Base-by-base conservation (phyloP, 2,113 vertebrate genomes). In the Tursiops truncatus region DNA sequence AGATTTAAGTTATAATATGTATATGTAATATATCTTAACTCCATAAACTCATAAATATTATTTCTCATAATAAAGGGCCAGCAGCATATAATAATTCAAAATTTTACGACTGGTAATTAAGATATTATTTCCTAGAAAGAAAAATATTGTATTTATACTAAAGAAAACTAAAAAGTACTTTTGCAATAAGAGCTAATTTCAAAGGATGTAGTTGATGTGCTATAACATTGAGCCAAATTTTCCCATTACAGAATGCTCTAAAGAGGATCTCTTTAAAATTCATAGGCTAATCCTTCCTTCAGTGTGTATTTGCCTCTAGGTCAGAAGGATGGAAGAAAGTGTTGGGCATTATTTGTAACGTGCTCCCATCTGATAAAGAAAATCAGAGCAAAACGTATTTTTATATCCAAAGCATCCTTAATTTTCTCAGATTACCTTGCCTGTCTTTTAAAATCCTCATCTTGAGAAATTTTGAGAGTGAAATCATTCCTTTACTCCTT, bases 361-460 rank as follows among this genome's bases (percentile, higher is more conserved):
- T 36, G 26, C 91, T 93, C 93, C 0, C 18, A 94, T 83, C 60
- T 95, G 38, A 26, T 92, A 85, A 97, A 82, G 36, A 38, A 62
- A 62, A 62, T 53, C 47, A 80, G 21, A 80, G 21, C 12, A 50
- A 89, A 73, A 94, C 10, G 1, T 20, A 28, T 97, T 70, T 88
- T 89, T 89, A 87, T 62, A 81, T 95, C 36, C 71, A 95, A 98
- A 97, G 97, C 33, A 97, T 86, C 87, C 79, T 96, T 93, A 97
- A 26, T 95, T 98, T 98, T 53, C 44, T 94, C 84, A 95, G 93
- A 96, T 88, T 81, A 84, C 41, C 73, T 95, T 14, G 26, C 93
- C 56, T 50, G 91, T 84, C 88, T 97, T 98, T 98, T 96, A 95
- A 95, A 93, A 96, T 95, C 97, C 93, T 97, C 88, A 47, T 97